Evolutionary conservation across 2,888 invertebrate species (phyloP).

Genomic region (Spilarctia lutea): DNA sequence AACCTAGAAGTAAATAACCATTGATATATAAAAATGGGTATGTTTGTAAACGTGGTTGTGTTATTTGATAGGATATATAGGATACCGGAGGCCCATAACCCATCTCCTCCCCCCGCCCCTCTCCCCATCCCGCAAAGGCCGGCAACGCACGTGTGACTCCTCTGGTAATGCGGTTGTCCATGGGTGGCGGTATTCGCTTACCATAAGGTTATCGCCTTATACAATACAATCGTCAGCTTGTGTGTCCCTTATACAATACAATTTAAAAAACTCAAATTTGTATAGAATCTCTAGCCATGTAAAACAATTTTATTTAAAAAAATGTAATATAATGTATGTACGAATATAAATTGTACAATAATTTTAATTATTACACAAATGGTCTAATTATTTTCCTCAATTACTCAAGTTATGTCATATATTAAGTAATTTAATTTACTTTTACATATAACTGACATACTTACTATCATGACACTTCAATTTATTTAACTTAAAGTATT

Average conservation of each 20-base stretch:
- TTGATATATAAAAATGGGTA: too few relatives aligned
- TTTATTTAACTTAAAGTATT: background rate
- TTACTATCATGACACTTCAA: background rate
- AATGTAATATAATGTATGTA: background rate
- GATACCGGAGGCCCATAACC: too few relatives aligned
- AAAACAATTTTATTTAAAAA: background rate
- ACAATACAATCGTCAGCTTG: too few relatives aligned
- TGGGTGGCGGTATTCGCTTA: too few relatives aligned
- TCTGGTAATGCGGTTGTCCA: too few relatives aligned
- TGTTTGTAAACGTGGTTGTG: too few relatives aligned
- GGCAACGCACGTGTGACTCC: too few relatives aligned
- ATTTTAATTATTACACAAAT: background rate
- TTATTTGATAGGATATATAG: too few relatives aligned
- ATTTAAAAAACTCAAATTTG: background rate
- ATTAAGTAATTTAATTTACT: background rate
- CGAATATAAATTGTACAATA: background rate
- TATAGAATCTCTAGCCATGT: background rate
- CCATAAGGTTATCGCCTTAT: too few relatives aligned
- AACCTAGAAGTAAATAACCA: constrained; percentile 53
- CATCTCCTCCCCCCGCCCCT: too few relatives aligned
- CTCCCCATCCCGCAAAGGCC: too few relatives aligned
- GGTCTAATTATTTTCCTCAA: background rate
- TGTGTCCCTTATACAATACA: too few relatives aligned
- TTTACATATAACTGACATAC: background rate
- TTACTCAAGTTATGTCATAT: background rate